Percentiles rank a stretch among this genome's conserved stretches.
Conservation (phyloP, 2,888 invertebrate genomes). For the Taphrorychus bicolor region DNA sequence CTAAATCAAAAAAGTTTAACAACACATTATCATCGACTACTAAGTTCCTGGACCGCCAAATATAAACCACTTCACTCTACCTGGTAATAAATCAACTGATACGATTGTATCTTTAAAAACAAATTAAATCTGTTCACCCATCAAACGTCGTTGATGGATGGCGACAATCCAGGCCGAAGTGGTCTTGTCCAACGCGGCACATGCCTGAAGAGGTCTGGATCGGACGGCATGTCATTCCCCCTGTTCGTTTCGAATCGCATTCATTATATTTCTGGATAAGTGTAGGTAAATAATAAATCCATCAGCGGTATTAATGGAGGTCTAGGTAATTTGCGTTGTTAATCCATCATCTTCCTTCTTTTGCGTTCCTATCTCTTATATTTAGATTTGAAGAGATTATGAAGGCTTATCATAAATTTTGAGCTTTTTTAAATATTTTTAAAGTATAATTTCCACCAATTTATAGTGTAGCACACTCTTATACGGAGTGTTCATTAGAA, state of each 20-base stretch:
- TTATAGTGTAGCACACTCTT: too few relatives aligned
- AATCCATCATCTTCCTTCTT: too few relatives aligned
- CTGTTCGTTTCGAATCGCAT: constrained; percentile 26
- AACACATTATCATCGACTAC: background rate
- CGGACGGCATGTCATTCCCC: constrained; percentile 23
- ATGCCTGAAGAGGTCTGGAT: constrained; percentile 25
- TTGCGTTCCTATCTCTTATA: too few relatives aligned
- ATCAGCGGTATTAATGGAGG: background rate
- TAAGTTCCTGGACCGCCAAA: background rate
- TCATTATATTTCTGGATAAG: constrained; percentile 26
- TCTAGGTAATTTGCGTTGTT: background rate
- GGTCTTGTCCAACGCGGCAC: constrained; percentile 29
- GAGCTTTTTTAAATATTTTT: too few relatives aligned
- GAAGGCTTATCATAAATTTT: too few relatives aligned
- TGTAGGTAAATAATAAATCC: constrained; percentile 8
- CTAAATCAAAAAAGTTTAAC: too few relatives aligned
- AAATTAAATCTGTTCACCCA: constrained; percentile 18
- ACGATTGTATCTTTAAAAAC: constrained; percentile 29
- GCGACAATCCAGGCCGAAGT: constrained; percentile 23
- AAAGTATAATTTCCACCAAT: too few relatives aligned
- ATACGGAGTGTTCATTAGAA: too few relatives aligned
- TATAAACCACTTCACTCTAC: background rate
- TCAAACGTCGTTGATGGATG: constrained; percentile 29
- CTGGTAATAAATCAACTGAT: background rate
- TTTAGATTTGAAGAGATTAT: too few relatives aligned